These are phyloP conservation scores for Anguilla obscura DNA, from an alignment of 2,797 vertebrate genomes.

Conservation along the genomic window DNA sequence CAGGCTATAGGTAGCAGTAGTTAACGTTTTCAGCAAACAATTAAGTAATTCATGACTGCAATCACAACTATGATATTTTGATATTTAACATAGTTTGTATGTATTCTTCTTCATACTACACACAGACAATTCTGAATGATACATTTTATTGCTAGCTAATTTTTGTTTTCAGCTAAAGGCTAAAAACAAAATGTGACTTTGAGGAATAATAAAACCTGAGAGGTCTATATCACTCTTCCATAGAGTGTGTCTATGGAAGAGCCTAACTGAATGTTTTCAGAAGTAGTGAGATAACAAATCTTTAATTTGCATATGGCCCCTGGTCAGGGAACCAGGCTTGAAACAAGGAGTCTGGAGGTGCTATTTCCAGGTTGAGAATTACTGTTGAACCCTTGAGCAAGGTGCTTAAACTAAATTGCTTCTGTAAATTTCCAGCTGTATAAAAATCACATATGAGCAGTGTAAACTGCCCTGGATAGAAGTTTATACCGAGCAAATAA, in stretches of 20 bases:
- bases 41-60: neutral
- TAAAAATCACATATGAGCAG: conserved; percentile 7
- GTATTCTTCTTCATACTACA: neutral
- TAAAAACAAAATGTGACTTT: neutral
- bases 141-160: neutral
- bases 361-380: neutral
- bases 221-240: neutral
- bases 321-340: neutral
- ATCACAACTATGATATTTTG: neutral
- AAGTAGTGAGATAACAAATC: neutral
- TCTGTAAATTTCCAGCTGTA: conserved; percentile 4
- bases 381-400: neutral
- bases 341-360: neutral
- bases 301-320: conserved; percentile 1
- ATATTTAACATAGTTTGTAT: neutral
- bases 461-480: neutral
- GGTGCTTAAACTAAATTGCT: conserved; percentile 16
- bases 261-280: neutral
- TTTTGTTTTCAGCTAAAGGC: neutral
- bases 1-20: neutral
- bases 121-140: neutral
- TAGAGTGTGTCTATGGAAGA: neutral
- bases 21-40: neutral
- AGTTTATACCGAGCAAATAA: conserved; percentile 6
- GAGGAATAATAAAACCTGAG: neutral